A percentile compares a stretch with the other conserved stretches of the same genome.
These are phyloP conservation scores for Psephotus haematonotus DNA, from an alignment of 2,113 vertebrate genomes.

Conservation along the genomic window DNA sequence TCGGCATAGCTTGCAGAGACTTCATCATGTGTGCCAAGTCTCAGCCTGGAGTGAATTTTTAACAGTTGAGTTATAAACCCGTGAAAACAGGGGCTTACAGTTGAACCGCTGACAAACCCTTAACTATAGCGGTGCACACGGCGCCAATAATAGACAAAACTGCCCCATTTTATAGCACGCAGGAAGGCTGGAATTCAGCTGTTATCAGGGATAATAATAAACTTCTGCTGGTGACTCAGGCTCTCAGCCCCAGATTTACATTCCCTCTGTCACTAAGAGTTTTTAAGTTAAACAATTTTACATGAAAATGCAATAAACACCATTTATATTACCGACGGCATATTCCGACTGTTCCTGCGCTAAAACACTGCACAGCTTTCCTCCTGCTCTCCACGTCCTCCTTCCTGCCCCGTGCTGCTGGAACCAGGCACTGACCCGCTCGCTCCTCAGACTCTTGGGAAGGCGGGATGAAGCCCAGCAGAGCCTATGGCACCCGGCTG, in stretches of 20 bases:
- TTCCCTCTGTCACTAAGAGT: conserved; percentile 61
- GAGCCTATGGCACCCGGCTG: neutral
- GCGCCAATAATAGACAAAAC: conserved; percentile 50
- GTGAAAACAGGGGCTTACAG: conserved; percentile 35
- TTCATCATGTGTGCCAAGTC: conserved; percentile 13
- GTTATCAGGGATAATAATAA: conserved; percentile 73
- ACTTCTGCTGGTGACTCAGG: conserved; percentile 69
- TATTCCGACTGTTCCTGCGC: neutral
- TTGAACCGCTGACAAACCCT: conserved; percentile 46
- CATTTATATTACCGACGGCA: conserved; percentile 55
- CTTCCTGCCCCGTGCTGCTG: neutral
- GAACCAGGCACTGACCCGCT: fast-evolving
- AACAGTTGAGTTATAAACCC: conserved; percentile 45
- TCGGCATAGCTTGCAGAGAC: conserved; percentile 1
- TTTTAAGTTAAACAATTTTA: conserved; percentile 74
- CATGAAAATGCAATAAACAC: conserved; percentile 70
- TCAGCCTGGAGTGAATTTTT: conserved; percentile 51
- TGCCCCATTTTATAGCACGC: conserved; percentile 55
- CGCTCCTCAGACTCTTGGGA: neutral
- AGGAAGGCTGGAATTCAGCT: conserved; percentile 68
- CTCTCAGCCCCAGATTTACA: conserved; percentile 69
- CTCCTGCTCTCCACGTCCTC: neutral
- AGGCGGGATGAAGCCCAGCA: neutral
- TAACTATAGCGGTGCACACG: neutral
- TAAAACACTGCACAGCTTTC: neutral